A percentile compares a stretch with the other conserved stretches of the same genome.
Evolutionary conservation across 2,113 vertebrate species (phyloP).

Genomic region (Vidua chalybeata): DNA sequence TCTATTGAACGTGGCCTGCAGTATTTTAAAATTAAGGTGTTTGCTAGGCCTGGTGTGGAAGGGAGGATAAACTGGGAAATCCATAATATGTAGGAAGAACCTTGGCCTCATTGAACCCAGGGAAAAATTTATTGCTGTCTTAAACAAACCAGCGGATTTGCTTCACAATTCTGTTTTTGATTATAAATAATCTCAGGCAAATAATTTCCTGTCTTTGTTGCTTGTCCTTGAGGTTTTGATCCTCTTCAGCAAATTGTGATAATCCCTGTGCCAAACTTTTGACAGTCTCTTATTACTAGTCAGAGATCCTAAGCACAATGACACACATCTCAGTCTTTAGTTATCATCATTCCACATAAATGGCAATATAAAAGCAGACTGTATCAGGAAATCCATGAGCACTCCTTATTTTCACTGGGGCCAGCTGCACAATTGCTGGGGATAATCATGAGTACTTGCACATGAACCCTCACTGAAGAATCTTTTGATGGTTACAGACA

Average conservation of each 20-base stretch:
- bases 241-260: not conserved
- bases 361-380: not conserved
- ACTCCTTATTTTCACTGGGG: not conserved
- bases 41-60: not conserved
- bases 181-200: not conserved
- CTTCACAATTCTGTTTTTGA: not conserved
- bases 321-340: not conserved
- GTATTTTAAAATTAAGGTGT: not conserved
- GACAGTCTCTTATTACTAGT: not conserved
- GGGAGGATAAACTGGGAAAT: not conserved
- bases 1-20: not conserved
- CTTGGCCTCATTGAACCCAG: not conserved
- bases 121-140: not conserved
- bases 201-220: not conserved
- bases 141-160: not conserved
- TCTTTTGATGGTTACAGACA: not conserved
- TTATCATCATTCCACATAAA: not conserved
- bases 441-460: not conserved
- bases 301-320: not conserved
- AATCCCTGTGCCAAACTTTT: not conserved
- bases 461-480: not conserved
- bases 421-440: not conserved
- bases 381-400: not conserved
- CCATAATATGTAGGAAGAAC: not conserved
- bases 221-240: not conserved